A percentile compares a stretch with the other conserved stretches of the same genome.
Conservation (phyloP, 2,113 vertebrate genomes). For the Ancistrus triradiatus region DNA sequence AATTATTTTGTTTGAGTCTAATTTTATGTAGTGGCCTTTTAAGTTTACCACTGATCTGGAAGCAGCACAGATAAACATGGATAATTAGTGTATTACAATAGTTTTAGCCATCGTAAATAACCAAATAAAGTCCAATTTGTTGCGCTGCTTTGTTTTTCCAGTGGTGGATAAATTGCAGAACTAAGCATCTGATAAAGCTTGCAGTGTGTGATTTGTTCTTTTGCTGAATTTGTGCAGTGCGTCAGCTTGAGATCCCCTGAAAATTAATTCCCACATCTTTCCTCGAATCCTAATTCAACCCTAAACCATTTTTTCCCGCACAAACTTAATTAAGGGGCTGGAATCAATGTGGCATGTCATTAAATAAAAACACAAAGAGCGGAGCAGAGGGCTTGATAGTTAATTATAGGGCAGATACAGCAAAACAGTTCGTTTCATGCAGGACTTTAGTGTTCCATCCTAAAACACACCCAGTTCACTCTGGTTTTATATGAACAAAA, state of each 20-base stretch:
- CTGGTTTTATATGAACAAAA: constrained; percentile 44
- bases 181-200: too few relatives aligned
- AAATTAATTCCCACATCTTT: constrained; percentile 19
- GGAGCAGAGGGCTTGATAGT: constrained; percentile 8
- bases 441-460: constrained; percentile 37
- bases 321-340: constrained; percentile 38
- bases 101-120: too few relatives aligned
- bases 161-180: too few relatives aligned
- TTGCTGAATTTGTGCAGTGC: not conserved
- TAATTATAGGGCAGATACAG: constrained; percentile 24
- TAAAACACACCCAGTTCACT: constrained; percentile 1
- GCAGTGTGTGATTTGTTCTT: not conserved
- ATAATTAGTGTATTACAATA: too few relatives aligned
- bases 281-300: constrained; percentile 16
- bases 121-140: too few relatives aligned
- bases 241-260: not conserved
- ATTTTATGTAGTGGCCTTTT: too few relatives aligned
- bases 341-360: constrained; percentile 35
- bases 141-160: too few relatives aligned
- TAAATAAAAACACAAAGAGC: constrained; percentile 38
- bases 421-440: constrained; percentile 37
- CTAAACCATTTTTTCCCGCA: constrained; percentile 24
- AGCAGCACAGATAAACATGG: too few relatives aligned
- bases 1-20: too few relatives aligned
- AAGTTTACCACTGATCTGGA: too few relatives aligned